Base-by-base conservation (phyloP, 1,140 invertebrate species). In the Thaumatotibia leucotreta region DNA sequence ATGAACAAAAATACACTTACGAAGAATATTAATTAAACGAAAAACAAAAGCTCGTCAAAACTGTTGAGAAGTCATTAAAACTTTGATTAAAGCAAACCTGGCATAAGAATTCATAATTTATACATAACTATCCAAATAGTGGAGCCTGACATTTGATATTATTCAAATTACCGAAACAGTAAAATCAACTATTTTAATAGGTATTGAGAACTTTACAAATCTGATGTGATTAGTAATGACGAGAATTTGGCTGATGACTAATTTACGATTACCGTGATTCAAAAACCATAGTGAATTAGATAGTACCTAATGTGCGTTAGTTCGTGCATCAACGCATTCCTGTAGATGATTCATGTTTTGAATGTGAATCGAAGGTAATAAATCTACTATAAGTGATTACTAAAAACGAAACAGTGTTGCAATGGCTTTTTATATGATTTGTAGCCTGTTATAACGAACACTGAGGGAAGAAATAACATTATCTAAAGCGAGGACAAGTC, bases 301-400 rank as follows among this genome's bases (percentile, higher is more conserved):
- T 58, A 58, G 52, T 27, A 58, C 24, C 23, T n/a, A n/a, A n/a
- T n/a, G n/a, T n/a, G 17, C n/a, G 27, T 14, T 5, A 31, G 52
- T 58, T 58, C 52, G 52, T 32, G 66, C 61, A 67, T 58, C 49
- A 62, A 67, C 14, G 66, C 61, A 63, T 67, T 63, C 61, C 49
- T 20, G 14, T 27, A 11, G 27, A 35, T 67, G 66, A 67, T 61
- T 67, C 65, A 67, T 67, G 24, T 58, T 27, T 27, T 27, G 23
- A 58, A 58, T 58, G 24, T 17, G 23, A 58, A 14, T 58, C 24
- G 23, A 27, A 58, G 22, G 52, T 27, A 58, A 58, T 45, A 45
- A 45, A 45, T 45, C 39, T 20, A 39, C n/a, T 39, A 20, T 17
- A 9, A 20, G 14, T 45, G 35, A 39, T n/a, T 45, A 45, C 17